phyloP scores from a whole-genome alignment of 2,888 invertebrate genomes.

The Trisateles emortualis region DNA sequence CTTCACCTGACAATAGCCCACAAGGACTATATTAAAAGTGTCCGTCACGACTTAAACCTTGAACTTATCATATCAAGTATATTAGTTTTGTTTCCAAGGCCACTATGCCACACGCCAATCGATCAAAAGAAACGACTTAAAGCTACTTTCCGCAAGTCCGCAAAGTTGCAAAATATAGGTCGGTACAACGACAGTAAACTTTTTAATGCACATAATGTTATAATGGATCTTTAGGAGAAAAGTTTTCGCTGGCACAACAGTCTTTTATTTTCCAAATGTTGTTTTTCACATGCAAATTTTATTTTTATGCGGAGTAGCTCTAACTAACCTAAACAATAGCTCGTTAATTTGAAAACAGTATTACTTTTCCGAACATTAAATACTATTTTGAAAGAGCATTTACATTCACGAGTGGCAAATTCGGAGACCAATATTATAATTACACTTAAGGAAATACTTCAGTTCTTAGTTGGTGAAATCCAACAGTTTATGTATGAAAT shows the following conservation, averaged over 20 bases:
- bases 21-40: constrained; percentile 28
- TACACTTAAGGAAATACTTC: too few relatives aligned
- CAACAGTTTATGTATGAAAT: too few relatives aligned
- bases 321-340: neutral
- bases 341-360: neutral
- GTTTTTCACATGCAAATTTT: constrained; percentile 2
- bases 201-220: neutral
- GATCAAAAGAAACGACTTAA: constrained; percentile 55
- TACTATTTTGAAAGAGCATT: neutral
- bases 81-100: constrained; percentile 56
- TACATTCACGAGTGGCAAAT: neutral
- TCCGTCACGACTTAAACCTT: constrained; percentile 54
- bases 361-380: neutral
- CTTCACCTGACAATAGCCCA: constrained; percentile 22
- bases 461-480: too few relatives aligned
- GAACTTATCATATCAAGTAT: constrained; percentile 63
- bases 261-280: constrained; percentile 1
- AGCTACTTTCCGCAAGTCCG: constrained; percentile 29
- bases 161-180: constrained; percentile 29
- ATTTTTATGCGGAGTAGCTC: neutral
- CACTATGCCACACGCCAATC: constrained; percentile 50
- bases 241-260: neutral
- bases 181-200: neutral
- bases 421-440: too few relatives aligned
- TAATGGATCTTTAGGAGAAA: neutral